These are phyloP conservation scores for Poecilobothrus nobilitatus DNA, from an alignment of 2,888 invertebrate genomes.

Conservation along the genomic window DNA sequence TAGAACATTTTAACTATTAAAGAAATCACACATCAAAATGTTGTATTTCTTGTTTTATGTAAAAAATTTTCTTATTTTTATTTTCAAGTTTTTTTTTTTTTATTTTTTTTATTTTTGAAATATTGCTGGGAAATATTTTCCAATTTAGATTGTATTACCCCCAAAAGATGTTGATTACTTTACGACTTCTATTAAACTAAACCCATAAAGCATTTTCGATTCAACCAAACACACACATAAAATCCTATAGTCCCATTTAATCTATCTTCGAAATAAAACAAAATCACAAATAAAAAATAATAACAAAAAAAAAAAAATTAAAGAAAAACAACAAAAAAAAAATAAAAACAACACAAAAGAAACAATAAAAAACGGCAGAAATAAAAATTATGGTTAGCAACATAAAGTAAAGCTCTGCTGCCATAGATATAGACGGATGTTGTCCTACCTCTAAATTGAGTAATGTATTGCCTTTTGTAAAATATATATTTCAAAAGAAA, in stretches of 20 bases:
- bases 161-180: constrained; percentile 46
- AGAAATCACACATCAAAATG: not conserved
- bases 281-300: constrained; percentile 29
- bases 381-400: constrained; percentile 12
- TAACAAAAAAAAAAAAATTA: constrained; percentile 22
- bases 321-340: constrained; percentile 10
- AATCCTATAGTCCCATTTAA: constrained; percentile 36
- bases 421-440: constrained; percentile 6
- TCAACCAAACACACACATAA: constrained; percentile 46
- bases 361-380: constrained; percentile 12
- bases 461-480: constrained; percentile 2
- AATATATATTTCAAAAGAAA: not conserved
- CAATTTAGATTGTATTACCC: constrained; percentile 22
- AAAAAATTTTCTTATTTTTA: constrained; percentile 15
- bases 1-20: not conserved
- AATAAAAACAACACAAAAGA: constrained; percentile 13
- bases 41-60: constrained; percentile 14
- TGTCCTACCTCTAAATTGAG: constrained; percentile 6
- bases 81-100: not conserved
- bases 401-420: constrained; percentile 3
- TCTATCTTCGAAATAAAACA: constrained; percentile 38
- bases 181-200: constrained; percentile 48
- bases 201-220: constrained; percentile 46
- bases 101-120: constrained; percentile 20
- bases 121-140: constrained; percentile 20